These are phyloP conservation scores for Syrista parreyssii DNA, from an alignment of 2,888 invertebrate genomes.

Conservation along the genomic window DNA sequence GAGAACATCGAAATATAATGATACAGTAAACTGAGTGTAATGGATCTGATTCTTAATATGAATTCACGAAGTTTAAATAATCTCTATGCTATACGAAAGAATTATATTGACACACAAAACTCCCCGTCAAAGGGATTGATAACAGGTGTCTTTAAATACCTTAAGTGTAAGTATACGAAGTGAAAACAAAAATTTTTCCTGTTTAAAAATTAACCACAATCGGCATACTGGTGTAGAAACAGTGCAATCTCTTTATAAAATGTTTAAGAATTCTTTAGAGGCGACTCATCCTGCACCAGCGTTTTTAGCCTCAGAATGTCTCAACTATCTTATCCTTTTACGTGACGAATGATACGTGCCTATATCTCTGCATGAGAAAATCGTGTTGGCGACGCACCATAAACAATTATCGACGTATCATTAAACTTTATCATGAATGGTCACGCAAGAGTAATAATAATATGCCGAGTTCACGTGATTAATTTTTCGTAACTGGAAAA, in stretches of 20 bases:
- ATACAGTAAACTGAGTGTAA: background rate
- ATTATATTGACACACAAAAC: background rate
- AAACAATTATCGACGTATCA: background rate
- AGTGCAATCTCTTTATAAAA: background rate
- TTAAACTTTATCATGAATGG: background rate
- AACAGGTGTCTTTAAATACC: background rate
- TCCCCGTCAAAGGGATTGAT: background rate
- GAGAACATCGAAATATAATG: background rate
- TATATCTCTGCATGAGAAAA: background rate
- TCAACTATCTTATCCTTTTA: background rate
- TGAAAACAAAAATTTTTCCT: background rate
- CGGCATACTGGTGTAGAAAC: background rate
- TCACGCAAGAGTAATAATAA: background rate
- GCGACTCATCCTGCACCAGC: background rate
- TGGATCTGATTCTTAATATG: background rate
- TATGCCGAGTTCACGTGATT: background rate
- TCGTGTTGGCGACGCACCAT: background rate
- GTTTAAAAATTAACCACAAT: background rate
- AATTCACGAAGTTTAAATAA: background rate
- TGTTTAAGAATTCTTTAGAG: background rate
- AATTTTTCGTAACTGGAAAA: background rate
- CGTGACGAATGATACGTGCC: background rate
- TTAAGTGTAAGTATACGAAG: background rate
- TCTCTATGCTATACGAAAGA: background rate
- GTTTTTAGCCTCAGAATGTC: background rate